Base-by-base conservation (phyloP, 1,140 invertebrate genomes). In the Drosophila littoralis region DNA sequence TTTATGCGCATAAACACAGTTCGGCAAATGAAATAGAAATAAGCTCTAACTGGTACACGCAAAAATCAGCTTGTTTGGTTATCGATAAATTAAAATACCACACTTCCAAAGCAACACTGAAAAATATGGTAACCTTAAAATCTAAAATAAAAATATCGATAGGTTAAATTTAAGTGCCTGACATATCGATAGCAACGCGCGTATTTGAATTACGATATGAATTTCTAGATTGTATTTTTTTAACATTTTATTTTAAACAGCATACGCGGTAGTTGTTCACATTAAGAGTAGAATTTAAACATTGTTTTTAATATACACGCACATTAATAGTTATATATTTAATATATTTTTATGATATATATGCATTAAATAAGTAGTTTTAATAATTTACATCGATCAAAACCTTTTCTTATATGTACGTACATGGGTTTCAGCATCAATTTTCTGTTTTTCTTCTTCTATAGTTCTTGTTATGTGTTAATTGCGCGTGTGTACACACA, bases 161-260 rank as follows among this genome's bases (percentile, higher is more conserved):
- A 65, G n/a, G 1, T n/a, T 3, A 5, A 28, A 5, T 4, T 28
- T 28, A 13, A 13, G 10, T 13, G 6, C 5, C 6, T 1, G 40
- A 42, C 0, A 3, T 42, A 40, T n/a, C 40, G 40, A 42, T 42
- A 42, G 1, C 7, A 7, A 10, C 2, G 32, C 57, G 57, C 57
- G 57, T 8, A 46, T 33, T 59, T 35, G 6, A 59, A 59, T 17
- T 12, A 1, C 15, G 1, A 46, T 13, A 7, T 10, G 12, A 38
- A 4, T 10, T 10, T 9, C 10, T 8, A n/a, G 13, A 1, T 35
- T 38, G 54, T 28, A 8, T 48, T 70, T 64, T 79, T 88, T 77
- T 60, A 86, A 86, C 83, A 88, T 79, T 88, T 86, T 86, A 86
- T 86, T 86, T 86, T 42, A 86, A 86, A 88, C 82, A 86, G 83